Base-by-base conservation (phyloP, 2,888 invertebrate species). In the Spialia ferax region DNA sequence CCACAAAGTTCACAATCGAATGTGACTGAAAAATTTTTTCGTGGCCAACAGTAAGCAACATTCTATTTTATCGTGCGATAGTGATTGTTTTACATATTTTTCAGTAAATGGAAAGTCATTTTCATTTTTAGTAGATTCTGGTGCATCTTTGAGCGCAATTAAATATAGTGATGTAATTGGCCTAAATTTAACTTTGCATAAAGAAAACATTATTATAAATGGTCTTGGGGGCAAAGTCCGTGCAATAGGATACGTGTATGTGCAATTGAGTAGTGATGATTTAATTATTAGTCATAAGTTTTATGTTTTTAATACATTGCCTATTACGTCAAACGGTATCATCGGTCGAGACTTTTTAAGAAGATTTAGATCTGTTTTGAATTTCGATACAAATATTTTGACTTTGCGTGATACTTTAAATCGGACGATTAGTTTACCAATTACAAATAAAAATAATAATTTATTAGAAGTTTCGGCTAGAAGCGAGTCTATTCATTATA, bases 61-160 rank as follows among this genome's bases (percentile, higher is more conserved):
- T 38, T n/a, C 38, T 38, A 38, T 38, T 38, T 38, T 38, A 38
- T 38, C 38, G n/a, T 38, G 38, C n/a, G 38, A 38, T 38, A 38
- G 38, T 38, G 38, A 38, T 38, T 38, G 38, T 38, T 38, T 38
- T 38, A 38, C 38, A 38, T n/a, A 38, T 13, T 38, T 38, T 38
- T 38, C 38, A 38, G 38, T 38, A 38, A 38, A 38, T n/a, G 38
- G 38, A 38, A 38, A 13, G n/a, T 38, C n/a, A 38, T 38, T 38
- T 13, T 38, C 38, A 38, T 38, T 38, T 38, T 38, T 38, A n/a
- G 38, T 38, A 38, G 38, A 38, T 38, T 5, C 38, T 5, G 38
- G 38, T n/a, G 38, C 38, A n/a, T 38, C 38, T n/a, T n/a, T 38
- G n/a, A 5, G 5, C 5, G 38, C 38, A n/a, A 38, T 38, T 38